phyloP scores from a whole-genome alignment of 1,140 invertebrate species.

The Dendrolimus kikuchii region DNA sequence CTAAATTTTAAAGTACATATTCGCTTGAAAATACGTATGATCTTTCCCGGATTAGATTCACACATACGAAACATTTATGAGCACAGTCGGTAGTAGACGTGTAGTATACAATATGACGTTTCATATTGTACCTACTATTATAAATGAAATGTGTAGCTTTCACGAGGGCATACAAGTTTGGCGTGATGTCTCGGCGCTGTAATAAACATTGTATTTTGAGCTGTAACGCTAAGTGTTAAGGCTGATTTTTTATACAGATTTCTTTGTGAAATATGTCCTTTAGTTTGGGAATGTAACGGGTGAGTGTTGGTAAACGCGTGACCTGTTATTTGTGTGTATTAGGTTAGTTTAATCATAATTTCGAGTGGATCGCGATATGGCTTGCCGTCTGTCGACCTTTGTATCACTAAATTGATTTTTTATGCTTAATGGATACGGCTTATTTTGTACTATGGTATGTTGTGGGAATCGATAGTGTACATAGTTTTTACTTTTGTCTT shows the following conservation, averaged over 20 bases:
- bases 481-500: too few relatives aligned
- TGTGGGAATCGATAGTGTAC: too few relatives aligned
- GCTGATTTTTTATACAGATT: slow-evolving; percentile 1
- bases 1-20: slow-evolving; percentile 16
- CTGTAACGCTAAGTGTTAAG: neutral
- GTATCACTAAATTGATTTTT: slow-evolving; percentile 58
- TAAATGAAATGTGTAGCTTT: slow-evolving; percentile 71
- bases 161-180: slow-evolving; percentile 60
- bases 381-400: slow-evolving; percentile 55
- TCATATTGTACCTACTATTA: slow-evolving; percentile 63
- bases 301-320: slow-evolving; percentile 61
- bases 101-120: slow-evolving; percentile 63
- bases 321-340: slow-evolving; percentile 70
- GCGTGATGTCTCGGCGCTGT: slow-evolving; percentile 30
- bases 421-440: slow-evolving; percentile 14
- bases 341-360: slow-evolving; percentile 70
- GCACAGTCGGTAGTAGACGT: slow-evolving; percentile 45
- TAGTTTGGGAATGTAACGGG: slow-evolving; percentile 23
- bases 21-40: slow-evolving; percentile 13
- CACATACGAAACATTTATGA: slow-evolving; percentile 50
- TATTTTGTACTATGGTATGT: too few relatives aligned
- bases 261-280: slow-evolving; percentile 24
- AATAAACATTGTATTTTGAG: neutral
- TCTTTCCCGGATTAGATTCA: slow-evolving; percentile 21
- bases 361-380: slow-evolving; percentile 63